Percentiles rank a stretch among this genome's conserved stretches.
Conservation (phyloP, 1,140 invertebrate species). For the Himalopsyche phryganea region DNA sequence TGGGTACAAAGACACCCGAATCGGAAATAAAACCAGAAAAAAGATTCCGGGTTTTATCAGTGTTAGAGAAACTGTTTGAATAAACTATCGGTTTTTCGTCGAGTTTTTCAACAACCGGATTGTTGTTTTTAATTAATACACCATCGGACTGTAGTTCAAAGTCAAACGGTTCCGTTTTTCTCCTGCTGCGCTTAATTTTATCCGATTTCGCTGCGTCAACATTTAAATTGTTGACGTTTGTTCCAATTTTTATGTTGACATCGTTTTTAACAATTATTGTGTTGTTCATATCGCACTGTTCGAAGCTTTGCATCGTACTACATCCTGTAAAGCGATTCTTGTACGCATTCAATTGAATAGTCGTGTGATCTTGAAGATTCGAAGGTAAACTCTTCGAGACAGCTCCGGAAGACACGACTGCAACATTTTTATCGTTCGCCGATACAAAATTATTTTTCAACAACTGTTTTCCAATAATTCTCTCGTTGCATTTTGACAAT, state of each 20-base stretch:
- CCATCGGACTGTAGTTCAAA: constrained; percentile 29
- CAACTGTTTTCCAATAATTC: too few relatives aligned
- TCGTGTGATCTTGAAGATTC: neutral
- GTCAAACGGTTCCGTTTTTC: constrained; percentile 32
- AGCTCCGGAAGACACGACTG: neutral
- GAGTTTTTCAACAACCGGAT: neutral
- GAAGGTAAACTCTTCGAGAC: neutral
- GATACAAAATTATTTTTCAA: neutral
- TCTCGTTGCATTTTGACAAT: too few relatives aligned
- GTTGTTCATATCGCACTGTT: constrained; percentile 38
- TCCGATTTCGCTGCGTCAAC: constrained; percentile 24
- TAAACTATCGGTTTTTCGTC: neutral
- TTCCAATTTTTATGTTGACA: constrained; percentile 38
- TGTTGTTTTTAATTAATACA: neutral
- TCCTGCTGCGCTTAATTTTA: constrained; percentile 25
- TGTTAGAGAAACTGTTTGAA: too few relatives aligned
- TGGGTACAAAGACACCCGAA: constrained; percentile 27
- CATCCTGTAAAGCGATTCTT: constrained; percentile 11
- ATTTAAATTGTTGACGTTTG: constrained; percentile 44
- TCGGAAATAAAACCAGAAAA: constrained; percentile 24
- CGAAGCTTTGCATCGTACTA: neutral
- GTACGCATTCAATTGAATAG: constrained; percentile 14
- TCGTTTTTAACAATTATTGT: constrained; percentile 35
- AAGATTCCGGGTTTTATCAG: neutral
- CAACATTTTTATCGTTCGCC: neutral